phyloP scores from a whole-genome alignment of 2,888 invertebrate species.

The Nomada ruficornis region DNA sequence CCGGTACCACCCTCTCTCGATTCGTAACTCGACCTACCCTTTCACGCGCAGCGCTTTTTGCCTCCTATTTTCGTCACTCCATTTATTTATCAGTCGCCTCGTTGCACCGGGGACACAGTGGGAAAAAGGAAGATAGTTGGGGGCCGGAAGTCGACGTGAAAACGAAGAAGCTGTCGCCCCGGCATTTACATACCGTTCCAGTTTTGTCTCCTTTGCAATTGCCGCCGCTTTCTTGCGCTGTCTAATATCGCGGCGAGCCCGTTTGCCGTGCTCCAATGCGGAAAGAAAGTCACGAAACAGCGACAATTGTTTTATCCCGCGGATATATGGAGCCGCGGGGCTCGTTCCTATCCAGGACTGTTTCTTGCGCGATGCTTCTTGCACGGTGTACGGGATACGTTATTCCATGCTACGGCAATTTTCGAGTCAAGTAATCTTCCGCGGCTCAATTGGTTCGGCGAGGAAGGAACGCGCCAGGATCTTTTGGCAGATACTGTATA shows the following conservation, averaged over 20 bases:
- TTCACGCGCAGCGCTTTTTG: not conserved
- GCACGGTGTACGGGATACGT: not conserved
- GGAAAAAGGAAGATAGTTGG: constrained; percentile 18
- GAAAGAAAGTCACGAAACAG: constrained; percentile 3
- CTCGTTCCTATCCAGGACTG: not conserved
- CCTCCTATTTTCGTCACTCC: not conserved
- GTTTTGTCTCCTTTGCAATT: constrained; percentile 12
- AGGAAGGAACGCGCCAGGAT: too few species aligned
- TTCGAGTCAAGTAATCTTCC: constrained; percentile 15
- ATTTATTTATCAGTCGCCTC: constrained; percentile 28
- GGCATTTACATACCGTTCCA: constrained; percentile 36
- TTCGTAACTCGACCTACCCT: not conserved
- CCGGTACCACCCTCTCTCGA: constrained; percentile 5
- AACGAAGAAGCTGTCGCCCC: constrained; percentile 13
- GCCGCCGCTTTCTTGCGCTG: constrained; percentile 6
- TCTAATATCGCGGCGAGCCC: constrained; percentile 21
- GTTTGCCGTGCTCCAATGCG: not conserved
- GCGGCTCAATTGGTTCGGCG: not conserved
- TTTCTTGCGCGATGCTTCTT: constrained; percentile 1
- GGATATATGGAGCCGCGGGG: constrained; percentile 1
- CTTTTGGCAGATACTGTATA: too few species aligned
- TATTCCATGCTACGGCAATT: constrained; percentile 12
- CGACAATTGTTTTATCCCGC: constrained; percentile 18
- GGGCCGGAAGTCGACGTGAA: constrained; percentile 20
- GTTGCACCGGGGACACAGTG: constrained; percentile 10